phyloP scores from a whole-genome alignment of 2,113 vertebrate species.

The Eptesicus fuscus region DNA sequence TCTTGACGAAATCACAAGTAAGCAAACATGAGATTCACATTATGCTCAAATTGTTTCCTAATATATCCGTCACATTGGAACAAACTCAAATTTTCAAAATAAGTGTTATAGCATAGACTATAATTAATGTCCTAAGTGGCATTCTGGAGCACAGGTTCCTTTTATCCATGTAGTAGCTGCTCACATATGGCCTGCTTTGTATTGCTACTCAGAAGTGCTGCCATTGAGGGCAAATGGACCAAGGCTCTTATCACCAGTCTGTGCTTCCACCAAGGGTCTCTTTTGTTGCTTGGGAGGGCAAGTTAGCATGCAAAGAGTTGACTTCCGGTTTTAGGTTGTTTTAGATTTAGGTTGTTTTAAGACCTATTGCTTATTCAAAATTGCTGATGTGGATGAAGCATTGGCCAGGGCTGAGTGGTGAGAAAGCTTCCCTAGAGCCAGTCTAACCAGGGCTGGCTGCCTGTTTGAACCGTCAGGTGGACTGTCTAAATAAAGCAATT shows the following conservation, averaged over 20 bases:
- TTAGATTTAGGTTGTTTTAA: slow-evolving; percentile 28
- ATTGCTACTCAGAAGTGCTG: not conserved
- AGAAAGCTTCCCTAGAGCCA: not conserved
- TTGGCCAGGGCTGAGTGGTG: not conserved
- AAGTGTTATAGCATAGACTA: not conserved
- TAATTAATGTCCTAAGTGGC: slow-evolving; percentile 22
- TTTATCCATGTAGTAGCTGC: not conserved
- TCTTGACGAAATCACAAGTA: not conserved
- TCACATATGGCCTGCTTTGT: not conserved
- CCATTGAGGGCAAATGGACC: not conserved
- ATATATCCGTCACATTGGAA: not conserved
- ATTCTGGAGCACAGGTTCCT: not conserved
- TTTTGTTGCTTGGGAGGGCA: not conserved
- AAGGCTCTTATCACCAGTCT: not conserved
- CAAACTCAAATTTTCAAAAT: slow-evolving; percentile 44
- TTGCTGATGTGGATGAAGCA: not conserved
- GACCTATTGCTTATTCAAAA: not conserved
- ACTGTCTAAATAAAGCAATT: not conserved
- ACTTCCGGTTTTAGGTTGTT: slow-evolving; percentile 3
- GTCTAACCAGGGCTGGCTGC: not conserved
- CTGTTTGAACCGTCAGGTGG: not conserved
- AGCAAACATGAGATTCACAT: slow-evolving; percentile 17
- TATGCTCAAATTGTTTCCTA: slow-evolving; percentile 24
- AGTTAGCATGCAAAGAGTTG: not conserved
- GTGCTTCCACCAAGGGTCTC: not conserved